phyloP scores from a whole-genome alignment of 2,888 invertebrate genomes.

The Seira musarum region DNA sequence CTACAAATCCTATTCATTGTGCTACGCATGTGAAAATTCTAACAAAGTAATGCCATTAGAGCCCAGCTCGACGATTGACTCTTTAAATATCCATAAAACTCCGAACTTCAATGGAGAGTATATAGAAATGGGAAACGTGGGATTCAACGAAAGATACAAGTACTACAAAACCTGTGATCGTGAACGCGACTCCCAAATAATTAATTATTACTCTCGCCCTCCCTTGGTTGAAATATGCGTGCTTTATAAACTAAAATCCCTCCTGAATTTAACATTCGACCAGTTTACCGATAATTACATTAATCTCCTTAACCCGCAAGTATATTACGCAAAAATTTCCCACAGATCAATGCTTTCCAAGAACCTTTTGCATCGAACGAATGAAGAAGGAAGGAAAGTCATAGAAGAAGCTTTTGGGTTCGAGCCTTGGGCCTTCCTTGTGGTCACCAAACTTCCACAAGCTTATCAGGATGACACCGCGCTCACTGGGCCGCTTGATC shows the following conservation, averaged over 20 bases:
- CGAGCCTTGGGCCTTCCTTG: conserved; percentile 38
- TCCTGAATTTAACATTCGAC: conserved; percentile 25
- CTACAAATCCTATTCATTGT: neutral
- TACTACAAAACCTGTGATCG: conserved; percentile 23
- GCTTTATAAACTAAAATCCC: neutral
- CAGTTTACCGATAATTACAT: neutral
- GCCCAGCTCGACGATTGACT: too few relatives aligned
- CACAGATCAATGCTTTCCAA: conserved; percentile 2
- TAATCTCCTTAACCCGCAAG: neutral
- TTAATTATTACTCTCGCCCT: conserved; percentile 31
- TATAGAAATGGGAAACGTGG: neutral
- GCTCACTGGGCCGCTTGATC: conserved; percentile 29
- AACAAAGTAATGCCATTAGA: too few relatives aligned
- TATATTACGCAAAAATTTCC: neutral
- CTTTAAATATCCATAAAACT: neutral
- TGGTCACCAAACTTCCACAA: neutral
- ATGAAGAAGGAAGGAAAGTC: neutral
- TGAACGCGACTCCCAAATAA: neutral
- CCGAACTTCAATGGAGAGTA: conserved; percentile 18
- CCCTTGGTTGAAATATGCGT: conserved; percentile 10
- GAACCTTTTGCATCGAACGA: neutral
- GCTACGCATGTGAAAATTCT: conserved; percentile 16
- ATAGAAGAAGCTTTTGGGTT: conserved; percentile 35
- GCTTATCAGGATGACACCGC: conserved; percentile 20
- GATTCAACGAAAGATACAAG: too few relatives aligned